These are phyloP conservation scores for Phrynocephalus forsythii DNA, from an alignment of 2,797 vertebrate species.

Conservation along the genomic window DNA sequence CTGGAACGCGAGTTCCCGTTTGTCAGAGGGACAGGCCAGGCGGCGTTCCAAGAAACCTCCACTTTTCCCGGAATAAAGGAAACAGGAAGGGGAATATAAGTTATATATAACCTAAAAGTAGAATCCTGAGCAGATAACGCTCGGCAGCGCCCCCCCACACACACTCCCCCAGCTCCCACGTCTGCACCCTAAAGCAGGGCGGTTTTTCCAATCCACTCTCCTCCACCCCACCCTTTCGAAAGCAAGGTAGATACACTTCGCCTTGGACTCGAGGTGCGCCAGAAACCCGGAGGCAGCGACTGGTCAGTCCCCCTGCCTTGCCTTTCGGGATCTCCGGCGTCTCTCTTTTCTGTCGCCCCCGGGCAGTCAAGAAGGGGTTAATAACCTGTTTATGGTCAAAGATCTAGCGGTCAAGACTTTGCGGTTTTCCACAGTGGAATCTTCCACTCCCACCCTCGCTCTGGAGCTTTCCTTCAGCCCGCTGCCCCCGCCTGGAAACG, in stretches of 20 bases:
- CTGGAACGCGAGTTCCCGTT: background rate
- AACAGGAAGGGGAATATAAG: too few species aligned
- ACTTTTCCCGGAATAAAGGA: background rate
- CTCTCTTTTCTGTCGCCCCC: background rate
- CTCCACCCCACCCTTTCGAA: background rate
- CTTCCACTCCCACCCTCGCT: background rate
- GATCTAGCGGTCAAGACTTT: background rate
- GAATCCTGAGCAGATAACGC: background rate
- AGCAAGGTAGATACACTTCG: background rate
- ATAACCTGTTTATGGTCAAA: background rate
- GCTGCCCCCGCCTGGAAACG: background rate
- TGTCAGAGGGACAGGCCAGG: background rate
- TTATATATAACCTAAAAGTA: too few species aligned
- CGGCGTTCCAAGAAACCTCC: background rate
- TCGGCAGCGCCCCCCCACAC: background rate
- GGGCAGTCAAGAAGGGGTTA: background rate
- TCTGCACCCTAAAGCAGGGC: background rate
- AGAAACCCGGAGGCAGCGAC: background rate
- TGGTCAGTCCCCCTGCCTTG: background rate
- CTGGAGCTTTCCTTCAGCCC: background rate
- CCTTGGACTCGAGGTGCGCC: background rate
- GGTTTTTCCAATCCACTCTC: too few species aligned
- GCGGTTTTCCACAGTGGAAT: slow-evolving; percentile 1
- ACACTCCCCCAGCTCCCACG: too few species aligned
- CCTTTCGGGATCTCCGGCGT: background rate